Conservation (phyloP, 2,113 vertebrate genomes). For the Sterrhoptilus dennistouni region DNA sequence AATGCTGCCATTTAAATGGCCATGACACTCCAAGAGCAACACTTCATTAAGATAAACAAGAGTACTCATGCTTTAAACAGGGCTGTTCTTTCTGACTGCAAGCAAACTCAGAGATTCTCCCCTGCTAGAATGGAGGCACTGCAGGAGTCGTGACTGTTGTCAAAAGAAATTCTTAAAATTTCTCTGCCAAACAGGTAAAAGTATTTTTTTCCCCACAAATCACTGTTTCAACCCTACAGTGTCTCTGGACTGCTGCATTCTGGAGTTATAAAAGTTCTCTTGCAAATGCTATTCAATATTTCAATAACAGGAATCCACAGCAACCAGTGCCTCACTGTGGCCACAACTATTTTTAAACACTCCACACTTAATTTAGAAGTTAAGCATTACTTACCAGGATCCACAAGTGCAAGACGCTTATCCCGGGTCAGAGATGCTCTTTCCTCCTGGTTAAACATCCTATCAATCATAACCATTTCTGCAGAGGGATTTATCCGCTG, state of each 20-base stretch:
- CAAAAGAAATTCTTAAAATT: neutral
- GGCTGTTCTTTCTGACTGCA: neutral
- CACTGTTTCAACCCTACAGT: neutral
- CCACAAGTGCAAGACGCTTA: slow-evolving; percentile 90
- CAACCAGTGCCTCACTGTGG: neutral
- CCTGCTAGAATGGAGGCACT: neutral
- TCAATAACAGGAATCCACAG: neutral
- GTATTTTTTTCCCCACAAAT: neutral
- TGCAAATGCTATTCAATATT: neutral
- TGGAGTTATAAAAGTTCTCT: neutral
- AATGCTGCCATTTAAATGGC: neutral
- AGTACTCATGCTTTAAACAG: neutral
- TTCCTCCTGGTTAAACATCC: slow-evolving; percentile 98
- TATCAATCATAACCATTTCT: slow-evolving; percentile 98
- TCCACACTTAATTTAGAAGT: neutral
- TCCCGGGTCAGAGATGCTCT: slow-evolving; percentile 89
- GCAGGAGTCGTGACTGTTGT: neutral
- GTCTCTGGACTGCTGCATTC: neutral
- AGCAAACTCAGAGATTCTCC: neutral
- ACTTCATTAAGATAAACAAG: neutral
- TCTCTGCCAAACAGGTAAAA: neutral
- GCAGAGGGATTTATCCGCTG: slow-evolving; percentile 92
- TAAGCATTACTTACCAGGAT: slow-evolving; percentile 83
- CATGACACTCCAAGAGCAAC: neutral
- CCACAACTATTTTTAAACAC: neutral